Evolutionary conservation across 2,797 vertebrate genomes (phyloP), one percentile per base, ranked within the genome.

Genomic region (Tachyglossus aculeatus): DNA sequence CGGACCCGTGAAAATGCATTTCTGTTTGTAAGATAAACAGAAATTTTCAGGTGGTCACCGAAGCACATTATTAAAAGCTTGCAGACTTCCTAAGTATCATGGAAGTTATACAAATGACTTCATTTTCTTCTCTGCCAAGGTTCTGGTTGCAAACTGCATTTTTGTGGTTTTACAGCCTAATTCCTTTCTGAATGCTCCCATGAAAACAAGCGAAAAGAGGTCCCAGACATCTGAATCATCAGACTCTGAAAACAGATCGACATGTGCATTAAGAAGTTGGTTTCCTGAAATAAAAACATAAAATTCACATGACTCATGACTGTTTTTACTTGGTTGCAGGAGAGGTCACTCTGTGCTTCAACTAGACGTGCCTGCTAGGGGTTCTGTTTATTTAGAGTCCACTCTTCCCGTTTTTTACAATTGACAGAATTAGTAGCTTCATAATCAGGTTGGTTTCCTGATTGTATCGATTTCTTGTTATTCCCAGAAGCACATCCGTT

Each of bases 221-320:
- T 83, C 76, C 77, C 78, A 88, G 82, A 85, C 85, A 70, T 78
- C 63, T 87, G 84, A 89, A 74, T 89, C 86, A 90, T 72, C 71
- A 76, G 70, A 74, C 63, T 22, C 52, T 32, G 1, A 65, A 61
- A 71, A 74, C 47, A 65, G 40, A 25, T 19, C 50, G 38, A 48
- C 27, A n/a, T 40, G 31, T 72, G 44, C 69, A n/a, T 80, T 40
- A 60, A 73, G 64, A 15, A 71, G 50, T 61, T 71, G 59, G 65
- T 43, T 81, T 81, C 45, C 59, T 69, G 61, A 69, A 73, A 61
- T 43, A 79, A 74, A 76, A 71, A 29, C n/a, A 50, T 1, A 11
- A 58, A 61, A 57, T 15, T 21, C 47, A 63, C 52, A 14, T 37
- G 53, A 44, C 24, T 6, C 21, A n/a, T n/a, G n/a, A n/a, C n/a